Conservation (phyloP, 2,113 vertebrate species). For the Eulemur rufifrons region DNA sequence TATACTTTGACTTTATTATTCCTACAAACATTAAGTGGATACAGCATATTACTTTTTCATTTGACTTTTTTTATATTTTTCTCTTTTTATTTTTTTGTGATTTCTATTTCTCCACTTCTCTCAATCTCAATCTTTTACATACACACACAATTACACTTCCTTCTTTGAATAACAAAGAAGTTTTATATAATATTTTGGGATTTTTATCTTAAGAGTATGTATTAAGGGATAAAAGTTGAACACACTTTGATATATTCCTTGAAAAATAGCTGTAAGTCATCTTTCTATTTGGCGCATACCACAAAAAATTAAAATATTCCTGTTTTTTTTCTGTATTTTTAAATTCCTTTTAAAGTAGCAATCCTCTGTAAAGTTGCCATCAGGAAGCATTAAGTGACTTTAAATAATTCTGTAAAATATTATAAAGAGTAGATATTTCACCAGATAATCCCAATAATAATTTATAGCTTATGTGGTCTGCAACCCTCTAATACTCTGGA, state of each 20-base stretch:
- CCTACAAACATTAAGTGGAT: background rate
- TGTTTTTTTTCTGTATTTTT: constrained; percentile 39
- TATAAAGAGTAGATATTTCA: constrained; percentile 58
- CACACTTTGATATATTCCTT: constrained; percentile 41
- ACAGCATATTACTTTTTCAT: constrained; percentile 26
- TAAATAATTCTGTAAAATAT: constrained; percentile 79
- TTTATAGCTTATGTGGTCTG: constrained; percentile 61
- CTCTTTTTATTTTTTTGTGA: background rate
- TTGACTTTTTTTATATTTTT: background rate
- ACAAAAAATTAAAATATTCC: constrained; percentile 69
- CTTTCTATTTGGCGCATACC: constrained; percentile 62
- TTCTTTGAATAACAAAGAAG: constrained; percentile 23
- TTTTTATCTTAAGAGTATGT: constrained; percentile 52
- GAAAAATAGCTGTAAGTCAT: constrained; percentile 56
- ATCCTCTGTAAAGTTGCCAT: constrained; percentile 59
- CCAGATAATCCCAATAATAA: constrained; percentile 57
- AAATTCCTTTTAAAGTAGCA: constrained; percentile 65
- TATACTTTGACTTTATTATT: constrained; percentile 3
- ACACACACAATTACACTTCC: background rate
- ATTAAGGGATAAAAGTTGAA: constrained; percentile 52
- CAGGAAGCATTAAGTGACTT: constrained; percentile 64
- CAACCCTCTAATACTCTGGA: constrained; percentile 58
- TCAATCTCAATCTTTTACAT: background rate
- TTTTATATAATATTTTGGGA: background rate
- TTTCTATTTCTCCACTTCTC: background rate